Evolutionary conservation across 1,140 invertebrate genomes (phyloP).

Genomic region (Belonocnema kinseyi): DNA sequence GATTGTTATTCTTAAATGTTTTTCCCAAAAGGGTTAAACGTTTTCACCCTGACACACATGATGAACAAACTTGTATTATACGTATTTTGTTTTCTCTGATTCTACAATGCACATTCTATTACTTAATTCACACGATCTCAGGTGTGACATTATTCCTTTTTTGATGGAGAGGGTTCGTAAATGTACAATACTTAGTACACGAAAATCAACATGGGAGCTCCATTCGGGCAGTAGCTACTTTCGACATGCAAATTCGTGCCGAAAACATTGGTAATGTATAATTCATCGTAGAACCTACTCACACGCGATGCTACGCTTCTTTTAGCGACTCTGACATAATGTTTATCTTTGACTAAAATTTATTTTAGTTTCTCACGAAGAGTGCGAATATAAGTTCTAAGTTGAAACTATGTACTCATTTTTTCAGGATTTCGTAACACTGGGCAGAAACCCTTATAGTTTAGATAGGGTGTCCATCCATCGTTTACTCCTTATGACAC

Average conservation of each 20-base stretch:
- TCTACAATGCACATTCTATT: background rate
- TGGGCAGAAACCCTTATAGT: too few species aligned
- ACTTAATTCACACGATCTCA: background rate
- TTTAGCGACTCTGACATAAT: constrained; percentile 59
- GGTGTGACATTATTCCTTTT: background rate
- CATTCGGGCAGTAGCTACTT: constrained; percentile 53
- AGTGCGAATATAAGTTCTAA: too few species aligned
- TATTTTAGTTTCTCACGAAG: background rate
- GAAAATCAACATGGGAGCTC: background rate
- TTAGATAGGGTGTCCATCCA: too few species aligned
- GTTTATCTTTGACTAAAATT: constrained; percentile 48
- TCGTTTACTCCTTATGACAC: too few species aligned
- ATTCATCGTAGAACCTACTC: constrained; percentile 59
- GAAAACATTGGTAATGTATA: constrained; percentile 61
- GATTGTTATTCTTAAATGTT: too few species aligned
- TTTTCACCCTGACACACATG: too few species aligned
- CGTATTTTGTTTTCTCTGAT: background rate
- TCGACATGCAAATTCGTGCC: constrained; percentile 57
- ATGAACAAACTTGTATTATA: too few species aligned
- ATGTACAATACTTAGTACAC: background rate
- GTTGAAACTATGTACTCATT: too few species aligned
- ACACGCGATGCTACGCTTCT: constrained; percentile 53
- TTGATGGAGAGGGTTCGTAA: background rate
- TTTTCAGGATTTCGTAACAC: too few species aligned
- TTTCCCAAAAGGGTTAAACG: too few species aligned